Evolutionary conservation across 2,113 vertebrate species (phyloP).

Genomic region (Alethe diademata): DNA sequence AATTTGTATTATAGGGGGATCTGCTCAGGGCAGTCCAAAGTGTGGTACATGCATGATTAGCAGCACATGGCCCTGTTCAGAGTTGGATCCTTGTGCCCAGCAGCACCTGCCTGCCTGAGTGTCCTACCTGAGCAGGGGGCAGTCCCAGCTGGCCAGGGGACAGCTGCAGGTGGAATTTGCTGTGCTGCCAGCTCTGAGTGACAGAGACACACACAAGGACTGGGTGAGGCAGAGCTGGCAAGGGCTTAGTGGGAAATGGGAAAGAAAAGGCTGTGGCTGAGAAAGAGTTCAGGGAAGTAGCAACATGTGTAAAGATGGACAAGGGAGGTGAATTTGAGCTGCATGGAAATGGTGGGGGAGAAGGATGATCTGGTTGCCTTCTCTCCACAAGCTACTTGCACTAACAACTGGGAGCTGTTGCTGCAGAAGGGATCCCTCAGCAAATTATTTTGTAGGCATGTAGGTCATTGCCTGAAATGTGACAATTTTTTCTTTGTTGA

Average conservation of each 20-base stretch:
- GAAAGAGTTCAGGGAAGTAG: background rate
- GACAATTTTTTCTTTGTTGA: background rate
- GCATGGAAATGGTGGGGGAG: background rate
- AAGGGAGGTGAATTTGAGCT: background rate
- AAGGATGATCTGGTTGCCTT: background rate
- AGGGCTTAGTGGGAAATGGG: background rate
- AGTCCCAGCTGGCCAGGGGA: background rate
- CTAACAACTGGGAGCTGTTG: background rate
- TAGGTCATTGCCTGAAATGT: background rate
- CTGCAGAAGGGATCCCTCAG: background rate
- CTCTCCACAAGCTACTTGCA: background rate
- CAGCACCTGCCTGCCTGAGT: background rate
- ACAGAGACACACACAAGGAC: background rate
- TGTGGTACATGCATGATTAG: fast-evolving
- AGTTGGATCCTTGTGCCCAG: fast-evolving
- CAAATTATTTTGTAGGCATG: background rate
- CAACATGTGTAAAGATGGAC: background rate
- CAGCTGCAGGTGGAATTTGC: background rate
- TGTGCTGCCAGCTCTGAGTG: fast-evolving
- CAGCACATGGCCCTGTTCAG: fast-evolving
- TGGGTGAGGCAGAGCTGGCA: background rate
- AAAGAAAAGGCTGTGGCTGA: background rate
- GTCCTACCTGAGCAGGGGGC: background rate
- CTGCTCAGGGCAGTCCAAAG: background rate
- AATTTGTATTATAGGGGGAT: background rate